Percentiles rank a stretch among this genome's conserved stretches.
Evolutionary conservation across 2,888 invertebrate species (phyloP).

Genomic region (Lutraria lutraria): DNA sequence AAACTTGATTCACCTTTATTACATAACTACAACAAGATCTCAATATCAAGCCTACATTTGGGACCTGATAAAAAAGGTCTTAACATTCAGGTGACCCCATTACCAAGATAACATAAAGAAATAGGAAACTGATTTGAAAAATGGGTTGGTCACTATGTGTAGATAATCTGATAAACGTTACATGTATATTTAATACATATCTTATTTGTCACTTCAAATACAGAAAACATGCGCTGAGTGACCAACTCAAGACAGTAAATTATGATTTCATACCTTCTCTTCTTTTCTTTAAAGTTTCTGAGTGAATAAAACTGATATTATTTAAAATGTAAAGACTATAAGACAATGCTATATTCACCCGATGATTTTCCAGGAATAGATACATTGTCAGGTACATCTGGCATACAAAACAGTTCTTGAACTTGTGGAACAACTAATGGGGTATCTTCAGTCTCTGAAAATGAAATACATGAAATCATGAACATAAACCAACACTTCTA

Average conservation of each 20-base stretch:
- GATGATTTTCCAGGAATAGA: background rate
- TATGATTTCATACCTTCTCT: background rate
- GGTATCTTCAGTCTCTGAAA: constrained; percentile 46
- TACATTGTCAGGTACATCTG: constrained; percentile 12
- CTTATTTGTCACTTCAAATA: background rate
- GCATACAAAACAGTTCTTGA: constrained; percentile 44
- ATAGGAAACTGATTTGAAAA: too few relatives aligned
- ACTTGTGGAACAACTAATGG: constrained; percentile 11
- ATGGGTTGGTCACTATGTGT: too few relatives aligned
- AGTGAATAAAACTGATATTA: background rate
- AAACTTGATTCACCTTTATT: too few relatives aligned
- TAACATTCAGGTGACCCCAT: too few relatives aligned
- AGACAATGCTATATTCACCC: background rate
- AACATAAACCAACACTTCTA: background rate
- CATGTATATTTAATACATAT: background rate
- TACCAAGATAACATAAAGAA: too few relatives aligned
- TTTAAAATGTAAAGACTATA: background rate
- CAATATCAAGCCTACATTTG: too few relatives aligned
- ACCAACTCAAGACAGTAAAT: background rate
- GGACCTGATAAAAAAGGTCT: too few relatives aligned
- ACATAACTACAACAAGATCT: too few relatives aligned
- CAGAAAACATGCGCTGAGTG: background rate
- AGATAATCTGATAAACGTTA: too few relatives aligned
- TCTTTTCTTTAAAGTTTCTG: background rate
- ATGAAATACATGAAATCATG: background rate